phyloP scores from a whole-genome alignment of 1,140 invertebrate species.

The Callitettix versicolor region DNA sequence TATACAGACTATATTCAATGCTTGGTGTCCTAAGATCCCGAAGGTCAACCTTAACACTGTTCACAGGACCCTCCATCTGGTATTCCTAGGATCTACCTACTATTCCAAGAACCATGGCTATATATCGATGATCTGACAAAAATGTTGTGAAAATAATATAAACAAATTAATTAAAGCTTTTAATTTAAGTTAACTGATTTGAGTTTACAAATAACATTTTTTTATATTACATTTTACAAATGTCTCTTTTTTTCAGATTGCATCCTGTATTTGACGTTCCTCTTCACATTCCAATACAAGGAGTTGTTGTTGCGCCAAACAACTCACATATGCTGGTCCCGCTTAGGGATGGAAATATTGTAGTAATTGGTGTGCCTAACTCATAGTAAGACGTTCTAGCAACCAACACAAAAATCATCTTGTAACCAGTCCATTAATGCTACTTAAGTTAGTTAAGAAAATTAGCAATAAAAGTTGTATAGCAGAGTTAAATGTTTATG shows the following conservation, averaged over 20 bases:
- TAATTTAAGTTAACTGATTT: no score
- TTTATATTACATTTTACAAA: no score
- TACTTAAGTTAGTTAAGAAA: background rate
- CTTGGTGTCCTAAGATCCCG: no score
- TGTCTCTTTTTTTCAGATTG: conserved; percentile 32
- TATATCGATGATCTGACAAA: no score
- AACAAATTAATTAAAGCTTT: no score
- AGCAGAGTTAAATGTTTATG: background rate
- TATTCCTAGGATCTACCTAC: no score
- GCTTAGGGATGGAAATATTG: conserved; percentile 46
- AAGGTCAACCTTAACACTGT: no score
- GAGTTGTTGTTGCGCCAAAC: conserved; percentile 42
- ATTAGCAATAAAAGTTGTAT: background rate
- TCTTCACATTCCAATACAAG: conserved; percentile 46
- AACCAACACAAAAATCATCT: background rate
- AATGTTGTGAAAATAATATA: no score
- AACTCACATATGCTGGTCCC: conserved; percentile 50
- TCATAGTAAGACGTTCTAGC: conserved; percentile 1
- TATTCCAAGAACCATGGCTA: no score
- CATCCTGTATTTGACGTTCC: conserved; percentile 42
- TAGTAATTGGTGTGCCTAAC: conserved; percentile 36
- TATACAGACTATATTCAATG: no score
- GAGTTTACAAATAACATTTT: no score
- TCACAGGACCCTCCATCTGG: no score
- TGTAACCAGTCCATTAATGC: background rate